Evolutionary conservation across 2,113 vertebrate species (phyloP), one percentile per base, ranked within the genome.

Genomic region (Coptodon bakossiorum): DNA sequence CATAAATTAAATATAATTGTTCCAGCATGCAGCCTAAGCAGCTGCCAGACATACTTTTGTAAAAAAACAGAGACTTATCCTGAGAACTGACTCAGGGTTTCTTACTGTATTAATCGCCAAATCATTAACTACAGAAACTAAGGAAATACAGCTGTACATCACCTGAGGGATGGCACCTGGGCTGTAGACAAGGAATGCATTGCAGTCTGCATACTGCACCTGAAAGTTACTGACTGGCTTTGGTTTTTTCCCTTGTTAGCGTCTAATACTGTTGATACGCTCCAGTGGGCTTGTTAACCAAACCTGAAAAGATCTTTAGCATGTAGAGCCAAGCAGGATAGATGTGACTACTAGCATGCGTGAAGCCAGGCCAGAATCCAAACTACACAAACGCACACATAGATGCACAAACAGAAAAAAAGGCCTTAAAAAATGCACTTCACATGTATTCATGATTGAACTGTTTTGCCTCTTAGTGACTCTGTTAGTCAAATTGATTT

Each of bases 151-250:
- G 24, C 10, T 4, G 14, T 34, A 34, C 81, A 84, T 82, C 40
- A 85, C 36, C 24, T 63, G 71, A 50, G 59, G 82, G 68, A 50
- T 29, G 43, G 68, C 48, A 56, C 86, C 12, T 11, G 13, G 82
- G 40, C 84, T 79, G 68, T 2, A 31, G 79, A 56, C 76, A 88
- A 84, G 76, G 36, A 81, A 53, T 50, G 66, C 13, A 6, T 52
- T 34, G 14, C 57, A 13, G 59, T 91, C 52, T 90, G 76, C 66
- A 90, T 57, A 83, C 31, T 89, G 81, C 87, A 78, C 83, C 78
- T 82, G 73, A 87, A 66, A 68, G 36, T 9, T 86, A 88, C 82
- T 86, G 78, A 78, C 82, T 53, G 53, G 43, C 16, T 63, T 88
- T 83, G 27, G 27, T 38, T 76, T 43, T 76, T 43, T 40, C 22